These are phyloP conservation scores for Monopis laevigella DNA, from an alignment of 2,888 invertebrate species.

Conservation along the genomic window DNA sequence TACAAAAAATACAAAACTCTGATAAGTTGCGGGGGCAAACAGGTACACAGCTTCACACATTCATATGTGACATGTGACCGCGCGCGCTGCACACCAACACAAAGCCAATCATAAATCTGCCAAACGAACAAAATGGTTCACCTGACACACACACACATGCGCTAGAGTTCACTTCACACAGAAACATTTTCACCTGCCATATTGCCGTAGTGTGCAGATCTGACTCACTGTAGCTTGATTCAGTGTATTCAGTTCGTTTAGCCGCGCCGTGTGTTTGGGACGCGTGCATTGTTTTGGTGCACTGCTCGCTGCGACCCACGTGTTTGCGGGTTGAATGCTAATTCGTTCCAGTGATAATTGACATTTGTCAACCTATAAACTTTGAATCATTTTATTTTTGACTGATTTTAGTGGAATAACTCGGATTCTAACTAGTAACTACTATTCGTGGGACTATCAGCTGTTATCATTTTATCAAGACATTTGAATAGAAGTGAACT, in stretches of 20 bases:
- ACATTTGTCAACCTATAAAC: conserved; percentile 18
- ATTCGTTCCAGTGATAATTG: conserved; percentile 44
- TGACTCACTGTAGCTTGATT: conserved; percentile 30
- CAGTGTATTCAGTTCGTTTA: conserved; percentile 32
- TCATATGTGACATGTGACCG: conserved; percentile 54
- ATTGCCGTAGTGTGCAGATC: conserved; percentile 36
- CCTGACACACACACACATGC: conserved; percentile 30
- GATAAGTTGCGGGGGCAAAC: conserved; percentile 54
- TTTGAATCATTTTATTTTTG: conserved; percentile 31
- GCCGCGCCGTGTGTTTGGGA: conserved; percentile 55
- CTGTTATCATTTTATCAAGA: too few relatives aligned
- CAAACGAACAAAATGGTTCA: conserved; percentile 56
- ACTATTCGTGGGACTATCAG: too few relatives aligned
- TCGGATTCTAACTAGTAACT: too few relatives aligned
- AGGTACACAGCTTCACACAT: conserved; percentile 50
- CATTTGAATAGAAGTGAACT: neutral
- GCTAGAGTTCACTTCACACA: conserved; percentile 44
- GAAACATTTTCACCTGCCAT: conserved; percentile 59
- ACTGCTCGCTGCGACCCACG: conserved; percentile 34
- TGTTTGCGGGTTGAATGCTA: conserved; percentile 40
- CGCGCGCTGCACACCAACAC: conserved; percentile 34
- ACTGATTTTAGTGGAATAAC: conserved; percentile 23
- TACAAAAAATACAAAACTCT: conserved; percentile 47
- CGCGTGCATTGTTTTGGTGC: conserved; percentile 41
- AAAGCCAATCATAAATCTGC: conserved; percentile 44